These are phyloP conservation scores for Hydropsyche betteni DNA, from an alignment of 2,888 invertebrate genomes.

Conservation along the genomic window DNA sequence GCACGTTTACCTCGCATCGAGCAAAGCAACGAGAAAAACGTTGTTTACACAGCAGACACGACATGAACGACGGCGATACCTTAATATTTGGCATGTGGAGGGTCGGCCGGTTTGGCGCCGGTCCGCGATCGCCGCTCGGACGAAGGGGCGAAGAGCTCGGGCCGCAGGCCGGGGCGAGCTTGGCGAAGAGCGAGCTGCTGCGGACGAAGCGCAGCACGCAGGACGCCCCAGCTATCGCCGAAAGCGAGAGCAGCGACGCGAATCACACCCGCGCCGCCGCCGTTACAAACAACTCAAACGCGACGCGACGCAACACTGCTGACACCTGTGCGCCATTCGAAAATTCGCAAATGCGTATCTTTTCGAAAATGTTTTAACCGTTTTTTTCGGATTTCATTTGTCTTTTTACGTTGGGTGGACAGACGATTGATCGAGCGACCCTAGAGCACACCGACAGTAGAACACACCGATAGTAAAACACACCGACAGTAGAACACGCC, in stretches of 20 bases:
- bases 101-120: background rate
- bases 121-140: background rate
- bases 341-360: too few species aligned
- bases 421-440: too few species aligned
- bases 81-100: background rate
- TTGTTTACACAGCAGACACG: background rate
- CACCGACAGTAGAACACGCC: too few species aligned
- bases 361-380: too few species aligned
- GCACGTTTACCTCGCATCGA: background rate
- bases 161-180: background rate
- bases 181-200: background rate
- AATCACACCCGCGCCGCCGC: background rate
- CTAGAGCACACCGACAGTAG: too few species aligned
- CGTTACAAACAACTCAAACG: slow-evolving; percentile 23
- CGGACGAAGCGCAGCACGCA: background rate
- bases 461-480: too few species aligned
- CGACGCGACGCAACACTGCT: slow-evolving; percentile 15
- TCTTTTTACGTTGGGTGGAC: too few species aligned
- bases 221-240: background rate
- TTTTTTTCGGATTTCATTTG: too few species aligned
- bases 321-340: background rate
- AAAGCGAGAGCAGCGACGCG: background rate
- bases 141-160: background rate
- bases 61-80: background rate
- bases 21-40: too few species aligned